These are phyloP conservation scores for Glaucidium brasilianum DNA, from an alignment of 2,113 vertebrate genomes.

Conservation along the genomic window DNA sequence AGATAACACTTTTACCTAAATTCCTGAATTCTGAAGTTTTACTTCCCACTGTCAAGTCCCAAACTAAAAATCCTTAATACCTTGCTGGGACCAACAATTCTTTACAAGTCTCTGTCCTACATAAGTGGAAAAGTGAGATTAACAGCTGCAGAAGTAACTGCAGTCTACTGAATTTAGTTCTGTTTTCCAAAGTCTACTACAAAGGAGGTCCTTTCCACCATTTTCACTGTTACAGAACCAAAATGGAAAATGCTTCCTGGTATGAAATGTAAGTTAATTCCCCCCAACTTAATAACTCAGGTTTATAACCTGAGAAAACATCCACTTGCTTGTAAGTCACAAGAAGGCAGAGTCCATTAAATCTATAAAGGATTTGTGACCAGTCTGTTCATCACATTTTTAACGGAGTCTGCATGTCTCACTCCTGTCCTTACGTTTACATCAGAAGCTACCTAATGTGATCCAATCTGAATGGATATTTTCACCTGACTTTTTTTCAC, in stretches of 20 bases:
- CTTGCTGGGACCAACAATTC: rapidly evolving
- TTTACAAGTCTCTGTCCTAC: not conserved
- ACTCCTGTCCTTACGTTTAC: not conserved
- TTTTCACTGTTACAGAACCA: not conserved
- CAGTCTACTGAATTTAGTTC: not conserved
- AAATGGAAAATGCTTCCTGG: not conserved
- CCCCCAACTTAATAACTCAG: not conserved
- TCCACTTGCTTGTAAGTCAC: not conserved
- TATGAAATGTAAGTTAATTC: not conserved
- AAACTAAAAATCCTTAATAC: not conserved
- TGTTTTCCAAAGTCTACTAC: not conserved
- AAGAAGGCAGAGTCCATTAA: not conserved
- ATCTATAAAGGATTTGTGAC: not conserved
- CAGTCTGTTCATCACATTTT: not conserved
- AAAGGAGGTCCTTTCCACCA: not conserved
- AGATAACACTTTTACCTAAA: not conserved
- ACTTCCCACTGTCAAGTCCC: not conserved
- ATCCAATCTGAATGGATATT: not conserved
- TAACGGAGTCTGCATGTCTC: not conserved
- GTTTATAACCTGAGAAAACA: not conserved
- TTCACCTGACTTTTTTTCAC: not conserved
- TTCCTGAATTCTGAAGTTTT: not conserved
- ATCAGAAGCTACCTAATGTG: not conserved
- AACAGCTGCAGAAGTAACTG: not conserved
- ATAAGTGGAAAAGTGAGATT: not conserved